Conservation (phyloP, 2,113 vertebrate genomes). For the Xiphophorus maculatus region DNA sequence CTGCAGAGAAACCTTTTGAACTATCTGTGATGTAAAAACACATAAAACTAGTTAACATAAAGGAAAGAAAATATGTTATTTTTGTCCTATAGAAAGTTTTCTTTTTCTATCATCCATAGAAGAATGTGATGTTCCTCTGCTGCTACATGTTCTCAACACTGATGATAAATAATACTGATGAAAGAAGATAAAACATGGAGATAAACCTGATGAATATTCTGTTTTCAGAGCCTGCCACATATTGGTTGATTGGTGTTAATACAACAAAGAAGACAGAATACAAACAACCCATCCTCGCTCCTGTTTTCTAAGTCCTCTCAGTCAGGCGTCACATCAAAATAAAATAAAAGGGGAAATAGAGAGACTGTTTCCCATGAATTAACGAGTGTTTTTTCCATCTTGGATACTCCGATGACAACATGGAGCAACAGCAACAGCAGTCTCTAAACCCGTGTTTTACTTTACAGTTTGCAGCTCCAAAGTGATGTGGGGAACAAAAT, state of each 20-base stretch:
- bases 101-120: neutral
- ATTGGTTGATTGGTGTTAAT: constrained; percentile 5
- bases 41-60: neutral
- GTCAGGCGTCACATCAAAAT: constrained; percentile 37
- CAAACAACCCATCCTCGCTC: constrained; percentile 16
- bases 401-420: constrained; percentile 39
- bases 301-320: constrained; percentile 5
- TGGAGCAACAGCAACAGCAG: constrained; percentile 37
- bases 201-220: constrained; percentile 17
- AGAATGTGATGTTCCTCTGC: neutral
- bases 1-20: neutral
- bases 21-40: neutral
- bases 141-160: neutral
- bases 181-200: constrained; percentile 27
- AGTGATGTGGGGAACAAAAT: constrained; percentile 87
- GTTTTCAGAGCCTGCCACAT: neutral
- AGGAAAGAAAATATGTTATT: neutral
- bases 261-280: constrained; percentile 17
- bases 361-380: constrained; percentile 19
- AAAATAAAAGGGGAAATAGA: constrained; percentile 35
- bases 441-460: constrained; percentile 39
- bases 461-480: constrained; percentile 85
- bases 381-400: constrained; percentile 25
- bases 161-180: constrained; percentile 26
- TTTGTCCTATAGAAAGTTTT: neutral